Percentiles rank a stretch among this genome's conserved stretches.
These are phyloP conservation scores for Acomys russatus DNA, from an alignment of 2,797 vertebrate species.

Conservation along the genomic window DNA sequence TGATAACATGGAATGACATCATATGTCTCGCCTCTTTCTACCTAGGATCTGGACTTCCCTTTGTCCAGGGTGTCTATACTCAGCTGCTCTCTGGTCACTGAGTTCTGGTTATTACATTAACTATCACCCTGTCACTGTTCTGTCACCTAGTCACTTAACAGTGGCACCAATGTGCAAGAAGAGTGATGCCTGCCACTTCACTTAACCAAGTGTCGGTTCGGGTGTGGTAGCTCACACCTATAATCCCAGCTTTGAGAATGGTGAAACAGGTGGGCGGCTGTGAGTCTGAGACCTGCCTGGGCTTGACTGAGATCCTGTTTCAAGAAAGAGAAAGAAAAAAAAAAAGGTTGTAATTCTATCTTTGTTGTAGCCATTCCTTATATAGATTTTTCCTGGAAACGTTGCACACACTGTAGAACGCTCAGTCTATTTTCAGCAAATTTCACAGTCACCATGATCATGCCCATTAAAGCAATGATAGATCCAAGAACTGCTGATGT, in stretches of 20 bases:
- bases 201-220: background rate
- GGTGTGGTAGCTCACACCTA: background rate
- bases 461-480: background rate
- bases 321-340: background rate
- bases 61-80: background rate
- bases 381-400: background rate
- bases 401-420: accelerated
- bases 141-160: background rate
- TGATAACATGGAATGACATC: background rate
- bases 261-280: background rate
- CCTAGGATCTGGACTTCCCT: background rate
- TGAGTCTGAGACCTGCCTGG: background rate
- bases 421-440: background rate
- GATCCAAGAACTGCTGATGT: background rate
- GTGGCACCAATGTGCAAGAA: background rate
- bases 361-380: background rate
- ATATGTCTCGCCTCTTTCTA: background rate
- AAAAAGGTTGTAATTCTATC: background rate
- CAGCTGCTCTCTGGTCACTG: background rate
- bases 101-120: background rate
- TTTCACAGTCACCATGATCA: background rate
- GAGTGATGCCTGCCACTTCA: background rate
- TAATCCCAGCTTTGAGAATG: background rate
- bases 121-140: background rate
- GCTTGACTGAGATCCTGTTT: background rate